Evolutionary conservation across 2,797 vertebrate species (phyloP), one percentile per base, ranked within the genome.

Genomic region (Crocodylus rhombifer): DNA sequence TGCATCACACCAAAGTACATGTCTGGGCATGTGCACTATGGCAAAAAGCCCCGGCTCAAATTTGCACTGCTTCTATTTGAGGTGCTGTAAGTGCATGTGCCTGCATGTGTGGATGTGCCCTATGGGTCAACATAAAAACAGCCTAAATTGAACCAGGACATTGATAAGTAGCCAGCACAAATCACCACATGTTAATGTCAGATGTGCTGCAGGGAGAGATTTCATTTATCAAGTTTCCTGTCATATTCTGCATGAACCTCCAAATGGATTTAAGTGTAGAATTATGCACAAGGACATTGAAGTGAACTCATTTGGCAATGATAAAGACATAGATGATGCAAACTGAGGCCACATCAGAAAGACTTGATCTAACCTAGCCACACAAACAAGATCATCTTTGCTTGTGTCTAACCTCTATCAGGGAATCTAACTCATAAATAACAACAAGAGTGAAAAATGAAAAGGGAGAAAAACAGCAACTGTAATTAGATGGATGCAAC

Each of bases 251-350:
- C 20, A 71, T 42, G 18, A 71, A 13, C 18, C 33, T 42, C 67
- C 10, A 14, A 71, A 5, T 4, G 77, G 18, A 42, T 77, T 30
- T 14, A 58, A n/a, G 3, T 55, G 83, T 11, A 30, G 89, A 58
- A 30, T 77, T 51, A 61, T 0, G 0, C 4, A 75, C 1, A 36
- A 0, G 4, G 0, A 0, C 21, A 74, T 2, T 42, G 64, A 82
- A 73, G 78, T 3, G 14, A 17, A 14, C 26, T 85, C 86, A 69
- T 36, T 36, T 69, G 67, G 67, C 33, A 33, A 21, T 33, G 36
- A 12, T 33, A 36, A 69, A 36, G 65, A 11, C 65, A 69, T 36
- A 71, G 33, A 42, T 42, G 33, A 42, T 42, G 67, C 33, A 87
- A 78, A 26, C 18, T 36, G 30, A 80, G 5, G 14, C 10, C 36